Conservation (phyloP, 2,113 vertebrate genomes). For the Bucco capensis region DNA sequence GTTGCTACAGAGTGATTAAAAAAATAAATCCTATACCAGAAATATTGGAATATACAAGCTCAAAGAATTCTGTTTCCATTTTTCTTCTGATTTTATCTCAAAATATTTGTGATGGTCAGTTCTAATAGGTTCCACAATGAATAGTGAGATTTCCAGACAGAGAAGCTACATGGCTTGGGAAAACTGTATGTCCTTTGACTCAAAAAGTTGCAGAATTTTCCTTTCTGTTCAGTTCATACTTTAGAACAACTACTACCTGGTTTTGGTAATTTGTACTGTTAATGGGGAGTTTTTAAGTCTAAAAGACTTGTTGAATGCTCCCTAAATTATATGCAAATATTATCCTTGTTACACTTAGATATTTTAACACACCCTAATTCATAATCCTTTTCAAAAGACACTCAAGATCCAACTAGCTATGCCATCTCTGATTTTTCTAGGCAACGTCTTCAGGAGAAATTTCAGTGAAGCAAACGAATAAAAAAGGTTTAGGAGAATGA, state of each 20-base stretch:
- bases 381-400: not conserved
- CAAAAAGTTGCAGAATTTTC: not conserved
- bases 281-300: not conserved
- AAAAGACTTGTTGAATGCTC: not conserved
- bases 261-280: not conserved
- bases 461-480: not conserved
- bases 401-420: not conserved
- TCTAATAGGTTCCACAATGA: not conserved
- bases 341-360: not conserved
- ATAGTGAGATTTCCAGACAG: not conserved
- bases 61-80: not conserved
- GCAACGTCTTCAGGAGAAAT: not conserved
- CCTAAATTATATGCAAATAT: accelerated
- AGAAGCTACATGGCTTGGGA: accelerated
- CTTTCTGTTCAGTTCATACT: not conserved
- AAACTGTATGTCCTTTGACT: not conserved
- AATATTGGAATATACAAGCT: not conserved
- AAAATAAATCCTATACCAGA: accelerated
- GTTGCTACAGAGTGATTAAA: not conserved
- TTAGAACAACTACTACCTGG: not conserved
- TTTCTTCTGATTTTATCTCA: not conserved
- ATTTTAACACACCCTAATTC: not conserved
- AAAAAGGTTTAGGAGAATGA: not conserved
- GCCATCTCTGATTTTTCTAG: not conserved
- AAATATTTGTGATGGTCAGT: not conserved